phyloP scores from a whole-genome alignment of 2,888 invertebrate species.

The Pyralis farinalis region DNA sequence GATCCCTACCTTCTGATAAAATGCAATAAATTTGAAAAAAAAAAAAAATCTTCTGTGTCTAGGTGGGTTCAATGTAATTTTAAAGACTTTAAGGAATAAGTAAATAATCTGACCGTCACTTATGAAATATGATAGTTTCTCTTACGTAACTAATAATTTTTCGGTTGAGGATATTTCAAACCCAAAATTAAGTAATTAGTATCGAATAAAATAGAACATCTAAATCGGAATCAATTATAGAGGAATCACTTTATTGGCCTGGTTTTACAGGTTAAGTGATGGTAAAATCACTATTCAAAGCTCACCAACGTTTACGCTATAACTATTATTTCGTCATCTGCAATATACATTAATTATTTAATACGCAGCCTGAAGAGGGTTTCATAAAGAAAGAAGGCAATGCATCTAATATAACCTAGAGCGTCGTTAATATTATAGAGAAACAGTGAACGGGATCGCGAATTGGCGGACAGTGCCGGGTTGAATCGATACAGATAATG shows the following conservation, averaged over 20 bases:
- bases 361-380: rapidly evolving
- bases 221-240: slow-evolving; percentile 27
- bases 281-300: slow-evolving; percentile 24
- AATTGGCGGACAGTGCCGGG: slow-evolving; percentile 39
- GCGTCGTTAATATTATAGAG: neutral
- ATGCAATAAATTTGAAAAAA: too few species aligned
- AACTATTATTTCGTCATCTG: neutral
- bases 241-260: slow-evolving; percentile 30
- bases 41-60: too few species aligned
- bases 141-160: too few species aligned
- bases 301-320: slow-evolving; percentile 9
- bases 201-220: too few species aligned
- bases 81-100: too few species aligned
- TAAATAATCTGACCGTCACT: too few species aligned
- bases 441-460: slow-evolving; percentile 20
- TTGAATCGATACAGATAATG: slow-evolving; percentile 61
- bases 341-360: slow-evolving; percentile 13
- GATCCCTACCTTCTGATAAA: too few species aligned
- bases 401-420: slow-evolving; percentile 10
- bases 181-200: too few species aligned
- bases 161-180: too few species aligned
- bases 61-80: too few species aligned
- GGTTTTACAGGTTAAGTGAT: slow-evolving; percentile 25
- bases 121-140: too few species aligned
- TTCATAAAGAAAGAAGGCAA: slow-evolving; percentile 5